Base-by-base conservation (phyloP, 2,113 vertebrate species). In the Nerophis lumbriciformis region DNA sequence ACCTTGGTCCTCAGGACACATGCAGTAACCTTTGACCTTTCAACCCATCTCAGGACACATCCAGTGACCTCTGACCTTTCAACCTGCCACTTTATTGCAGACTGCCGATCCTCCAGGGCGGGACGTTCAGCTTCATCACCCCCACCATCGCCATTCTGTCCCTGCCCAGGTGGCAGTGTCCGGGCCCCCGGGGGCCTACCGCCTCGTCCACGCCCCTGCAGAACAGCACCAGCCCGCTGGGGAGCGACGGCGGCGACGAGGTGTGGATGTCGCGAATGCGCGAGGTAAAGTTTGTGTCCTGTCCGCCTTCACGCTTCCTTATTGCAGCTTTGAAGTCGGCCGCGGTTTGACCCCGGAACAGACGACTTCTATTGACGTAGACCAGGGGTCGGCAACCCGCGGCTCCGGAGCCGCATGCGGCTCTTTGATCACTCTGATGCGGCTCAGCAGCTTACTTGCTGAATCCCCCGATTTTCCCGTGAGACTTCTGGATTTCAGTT, bases 41-140 rank as follows among this genome's bases (percentile, higher is more conserved):
- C 3, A 28, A 28, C 21, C 21, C 21, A 28, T 3, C 21, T 28
- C 21, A 28, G 21, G 21, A 28, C 21, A 28, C 21, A 0, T 53
- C n/a, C 8, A 5, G 5, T 37, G 37, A 61, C 21, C 37, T 36
- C 38, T 75, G 58, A 71, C 52, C 59, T 65, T 50, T 45, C 10
- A 45, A 45, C 42, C 42, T 12, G 12, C 10, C 42, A 12, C 10
- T 12, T 45, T 12, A 45, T 45, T 45, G n/a, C 68, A 92, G 91
- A 70, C 71, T 92, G 62, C 90, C 90, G 1, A 91, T 92, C 63
- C 87, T 92, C 54, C 91, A 92, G 77, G 91, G 91, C 2, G 91
- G 91, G 6, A 91, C 90, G 4, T 91, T 92, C 59, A 91, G 88
- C 59, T 90, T 91, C 59, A 83, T 92, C 55, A 91, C 91, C 0